Conservation (phyloP, 2,888 invertebrate genomes). For the Prosopocoilus inquinatus region DNA sequence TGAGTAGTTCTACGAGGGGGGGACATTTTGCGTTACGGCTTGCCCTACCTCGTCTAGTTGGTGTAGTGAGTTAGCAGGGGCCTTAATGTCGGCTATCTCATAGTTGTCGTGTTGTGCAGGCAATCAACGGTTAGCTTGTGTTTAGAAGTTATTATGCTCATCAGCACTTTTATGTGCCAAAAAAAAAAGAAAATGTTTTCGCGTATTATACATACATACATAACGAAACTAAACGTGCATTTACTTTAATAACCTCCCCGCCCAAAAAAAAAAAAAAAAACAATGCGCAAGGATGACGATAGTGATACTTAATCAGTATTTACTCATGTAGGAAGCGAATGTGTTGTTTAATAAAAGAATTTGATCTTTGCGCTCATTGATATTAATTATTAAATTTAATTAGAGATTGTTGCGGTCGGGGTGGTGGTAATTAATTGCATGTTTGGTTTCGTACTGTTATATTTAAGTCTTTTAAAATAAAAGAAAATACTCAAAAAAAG, state of each 20-base stretch:
- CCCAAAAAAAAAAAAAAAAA: too few species aligned
- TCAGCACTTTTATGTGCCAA: constrained; percentile 5
- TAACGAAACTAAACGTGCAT: too few species aligned
- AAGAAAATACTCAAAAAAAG: constrained; percentile 20
- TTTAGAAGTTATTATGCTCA: constrained; percentile 20
- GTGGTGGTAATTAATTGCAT: not conserved
- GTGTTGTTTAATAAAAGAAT: too few species aligned
- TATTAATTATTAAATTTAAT: not conserved
- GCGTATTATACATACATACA: too few species aligned
- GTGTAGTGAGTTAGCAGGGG: constrained; percentile 48
- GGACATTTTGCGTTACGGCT: not conserved
- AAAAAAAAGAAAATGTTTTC: not conserved
- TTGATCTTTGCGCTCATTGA: not conserved
- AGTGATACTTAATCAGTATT: too few species aligned
- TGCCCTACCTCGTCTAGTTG: constrained; percentile 15
- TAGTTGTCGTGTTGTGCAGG: constrained; percentile 53
- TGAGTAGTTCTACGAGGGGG: too few species aligned
- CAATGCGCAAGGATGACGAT: too few species aligned
- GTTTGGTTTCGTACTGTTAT: not conserved
- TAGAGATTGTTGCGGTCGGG: too few species aligned
- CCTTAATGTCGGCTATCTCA: constrained; percentile 50
- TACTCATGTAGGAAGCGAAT: too few species aligned
- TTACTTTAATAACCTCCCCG: too few species aligned
- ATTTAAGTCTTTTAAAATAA: constrained; percentile 2
- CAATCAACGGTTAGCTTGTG: constrained; percentile 49